A percentile compares a stretch with the other conserved stretches of the same genome.
Evolutionary conservation across 2,113 vertebrate genomes (phyloP).

Genomic region (Ancistrus triradiatus): DNA sequence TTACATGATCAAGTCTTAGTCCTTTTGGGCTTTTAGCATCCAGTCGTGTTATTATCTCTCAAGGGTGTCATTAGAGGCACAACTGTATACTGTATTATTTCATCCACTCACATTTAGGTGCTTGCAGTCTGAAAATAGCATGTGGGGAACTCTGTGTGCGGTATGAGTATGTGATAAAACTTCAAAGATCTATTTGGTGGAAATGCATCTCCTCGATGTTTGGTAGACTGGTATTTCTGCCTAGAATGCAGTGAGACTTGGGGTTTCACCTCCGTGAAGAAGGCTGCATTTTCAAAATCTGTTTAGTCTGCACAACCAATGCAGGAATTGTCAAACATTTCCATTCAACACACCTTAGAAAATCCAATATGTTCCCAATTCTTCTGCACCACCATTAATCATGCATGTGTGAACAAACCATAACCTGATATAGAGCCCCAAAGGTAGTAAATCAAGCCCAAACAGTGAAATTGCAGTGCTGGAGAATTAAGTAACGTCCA

Average conservation of each 20-base stretch:
- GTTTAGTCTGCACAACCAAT: too few species aligned
- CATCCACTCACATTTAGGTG: slow-evolving; percentile 33
- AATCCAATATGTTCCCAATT: neutral
- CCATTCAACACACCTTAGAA: too few species aligned
- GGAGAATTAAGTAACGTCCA: slow-evolving; percentile 10
- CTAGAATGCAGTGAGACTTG: too few species aligned
- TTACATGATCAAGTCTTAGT: slow-evolving; percentile 63
- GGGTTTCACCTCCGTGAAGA: too few species aligned
- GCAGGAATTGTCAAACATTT: too few species aligned
- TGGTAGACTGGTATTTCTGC: slow-evolving; percentile 3
- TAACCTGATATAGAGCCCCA: slow-evolving; percentile 5
- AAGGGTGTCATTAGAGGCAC: slow-evolving; percentile 63
- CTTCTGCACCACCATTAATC: neutral
- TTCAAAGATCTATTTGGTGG: slow-evolving; percentile 30
- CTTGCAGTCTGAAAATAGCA: slow-evolving; percentile 34
- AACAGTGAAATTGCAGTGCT: slow-evolving; percentile 12
- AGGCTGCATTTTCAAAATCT: too few species aligned
- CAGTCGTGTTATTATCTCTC: slow-evolving; percentile 58
- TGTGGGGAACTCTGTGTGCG: neutral
- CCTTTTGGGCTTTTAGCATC: slow-evolving; percentile 54
- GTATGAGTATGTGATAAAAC: slow-evolving; percentile 26
- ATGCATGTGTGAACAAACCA: slow-evolving; percentile 11
- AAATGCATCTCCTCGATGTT: slow-evolving; percentile 26
- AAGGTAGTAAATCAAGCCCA: slow-evolving; percentile 25
- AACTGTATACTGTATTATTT: slow-evolving; percentile 56